phyloP scores from a whole-genome alignment of 2,113 vertebrate species.

The Geothlypis trichas region DNA sequence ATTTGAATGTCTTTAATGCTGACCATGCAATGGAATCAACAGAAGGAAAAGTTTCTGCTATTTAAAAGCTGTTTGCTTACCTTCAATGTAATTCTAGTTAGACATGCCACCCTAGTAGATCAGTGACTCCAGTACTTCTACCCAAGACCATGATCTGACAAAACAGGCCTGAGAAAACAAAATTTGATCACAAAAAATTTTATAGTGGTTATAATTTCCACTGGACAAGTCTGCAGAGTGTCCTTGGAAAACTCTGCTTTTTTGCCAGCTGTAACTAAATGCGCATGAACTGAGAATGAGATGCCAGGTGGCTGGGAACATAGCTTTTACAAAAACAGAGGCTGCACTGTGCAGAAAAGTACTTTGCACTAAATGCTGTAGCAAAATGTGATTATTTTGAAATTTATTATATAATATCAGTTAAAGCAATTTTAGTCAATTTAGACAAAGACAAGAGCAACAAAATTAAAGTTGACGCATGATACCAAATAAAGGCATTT shows the following conservation, averaged over 20 bases:
- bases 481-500: not conserved
- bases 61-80: not conserved
- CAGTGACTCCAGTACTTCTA: not conserved
- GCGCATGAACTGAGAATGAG: not conserved
- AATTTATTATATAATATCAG: not conserved
- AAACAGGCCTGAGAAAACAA: conserved; percentile 30
- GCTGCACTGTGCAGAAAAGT: not conserved
- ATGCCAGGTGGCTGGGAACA: conserved; percentile 15
- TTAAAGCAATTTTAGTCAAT: not conserved
- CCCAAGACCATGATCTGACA: not conserved
- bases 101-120: not conserved
- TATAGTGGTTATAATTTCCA: conserved; percentile 45
- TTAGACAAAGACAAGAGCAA: not conserved
- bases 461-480: not conserved
- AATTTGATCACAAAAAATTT: conserved; percentile 14
- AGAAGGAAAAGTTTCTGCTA: not conserved
- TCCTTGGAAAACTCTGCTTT: conserved; percentile 34
- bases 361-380: not conserved
- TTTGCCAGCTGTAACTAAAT: conserved; percentile 31
- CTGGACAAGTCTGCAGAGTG: not conserved
- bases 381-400: not conserved
- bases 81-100: not conserved
- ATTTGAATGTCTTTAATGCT: not conserved
- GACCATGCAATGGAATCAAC: not conserved
- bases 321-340: not conserved